Percentiles rank a stretch among this genome's conserved stretches.
Evolutionary conservation across 2,113 vertebrate genomes (phyloP).

Genomic region (Aspiorhynchus laticeps): DNA sequence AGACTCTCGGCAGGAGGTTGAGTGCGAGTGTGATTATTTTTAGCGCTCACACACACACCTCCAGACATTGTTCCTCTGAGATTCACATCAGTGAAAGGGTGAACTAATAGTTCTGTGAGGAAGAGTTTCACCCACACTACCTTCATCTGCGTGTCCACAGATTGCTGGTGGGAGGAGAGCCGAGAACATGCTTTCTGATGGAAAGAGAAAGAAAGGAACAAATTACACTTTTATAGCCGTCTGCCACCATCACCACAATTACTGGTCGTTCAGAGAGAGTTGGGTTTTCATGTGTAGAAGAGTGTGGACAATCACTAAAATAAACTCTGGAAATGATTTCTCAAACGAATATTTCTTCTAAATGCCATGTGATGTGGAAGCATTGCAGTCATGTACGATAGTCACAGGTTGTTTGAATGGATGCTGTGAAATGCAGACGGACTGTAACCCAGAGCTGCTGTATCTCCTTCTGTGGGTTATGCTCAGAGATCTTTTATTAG

Average conservation of each 20-base stretch:
- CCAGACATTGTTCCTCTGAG: conserved; percentile 45
- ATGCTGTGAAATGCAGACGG: background rate
- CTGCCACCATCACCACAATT: conserved; percentile 77
- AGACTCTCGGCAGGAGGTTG: conserved; percentile 36
- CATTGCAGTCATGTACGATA: background rate
- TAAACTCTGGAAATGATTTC: background rate
- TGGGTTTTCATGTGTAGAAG: conserved; percentile 43
- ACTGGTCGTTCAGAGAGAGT: conserved; percentile 65
- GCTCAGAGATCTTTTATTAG: background rate
- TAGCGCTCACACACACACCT: conserved; percentile 15
- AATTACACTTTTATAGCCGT: conserved; percentile 81
- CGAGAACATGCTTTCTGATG: conserved; percentile 76
- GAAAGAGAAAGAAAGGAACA: conserved; percentile 78
- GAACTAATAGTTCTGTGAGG: conserved; percentile 52
- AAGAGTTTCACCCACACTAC: conserved; percentile 48
- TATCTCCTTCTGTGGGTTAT: background rate
- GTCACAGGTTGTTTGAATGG: background rate
- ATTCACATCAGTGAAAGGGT: conserved; percentile 52
- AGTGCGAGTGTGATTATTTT: conserved; percentile 46
- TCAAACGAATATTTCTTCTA: background rate
- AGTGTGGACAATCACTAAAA: conserved; percentile 43
- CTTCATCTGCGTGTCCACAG: conserved; percentile 66
- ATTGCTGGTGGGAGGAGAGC: conserved; percentile 71
- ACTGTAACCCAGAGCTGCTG: background rate
- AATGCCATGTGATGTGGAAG: background rate